phyloP scores from a whole-genome alignment of 2,888 invertebrate species.

The Napeogenes sylphis region DNA sequence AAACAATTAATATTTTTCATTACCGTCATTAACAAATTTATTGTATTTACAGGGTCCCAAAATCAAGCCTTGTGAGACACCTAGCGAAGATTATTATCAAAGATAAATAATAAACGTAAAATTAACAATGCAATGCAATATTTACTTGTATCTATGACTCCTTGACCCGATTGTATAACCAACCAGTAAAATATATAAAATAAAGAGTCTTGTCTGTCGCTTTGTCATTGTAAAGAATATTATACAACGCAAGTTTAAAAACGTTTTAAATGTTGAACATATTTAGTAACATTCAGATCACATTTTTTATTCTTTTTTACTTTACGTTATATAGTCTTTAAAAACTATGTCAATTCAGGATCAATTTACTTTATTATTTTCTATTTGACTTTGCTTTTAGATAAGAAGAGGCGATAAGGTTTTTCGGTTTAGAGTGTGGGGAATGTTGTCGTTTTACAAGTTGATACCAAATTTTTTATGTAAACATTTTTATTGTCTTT shows the following conservation, averaged over 20 bases:
- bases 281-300: not conserved
- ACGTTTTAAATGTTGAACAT: not conserved
- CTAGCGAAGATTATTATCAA: slow-evolving; percentile 4
- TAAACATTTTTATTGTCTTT: no score
- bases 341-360: no score
- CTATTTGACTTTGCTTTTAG: no score
- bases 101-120: slow-evolving; percentile 16
- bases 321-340: no score
- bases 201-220: slow-evolving; percentile 1
- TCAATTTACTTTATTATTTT: no score
- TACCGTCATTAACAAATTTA: not conserved
- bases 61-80: slow-evolving; percentile 5
- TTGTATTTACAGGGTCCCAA: not conserved
- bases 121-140: slow-evolving; percentile 23
- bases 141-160: slow-evolving; percentile 21
- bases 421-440: no score
- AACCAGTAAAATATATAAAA: slow-evolving; percentile 10
- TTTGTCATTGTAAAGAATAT: not conserved
- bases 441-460: no score
- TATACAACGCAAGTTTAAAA: not conserved
- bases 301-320: no score
- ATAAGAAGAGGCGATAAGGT: no score
- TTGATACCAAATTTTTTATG: no score
- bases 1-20: not conserved
- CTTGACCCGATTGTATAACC: slow-evolving; percentile 23